A percentile compares a stretch with the other conserved stretches of the same genome.
Conservation (phyloP, 2,797 vertebrate species). For the Phrynocephalus forsythii region DNA sequence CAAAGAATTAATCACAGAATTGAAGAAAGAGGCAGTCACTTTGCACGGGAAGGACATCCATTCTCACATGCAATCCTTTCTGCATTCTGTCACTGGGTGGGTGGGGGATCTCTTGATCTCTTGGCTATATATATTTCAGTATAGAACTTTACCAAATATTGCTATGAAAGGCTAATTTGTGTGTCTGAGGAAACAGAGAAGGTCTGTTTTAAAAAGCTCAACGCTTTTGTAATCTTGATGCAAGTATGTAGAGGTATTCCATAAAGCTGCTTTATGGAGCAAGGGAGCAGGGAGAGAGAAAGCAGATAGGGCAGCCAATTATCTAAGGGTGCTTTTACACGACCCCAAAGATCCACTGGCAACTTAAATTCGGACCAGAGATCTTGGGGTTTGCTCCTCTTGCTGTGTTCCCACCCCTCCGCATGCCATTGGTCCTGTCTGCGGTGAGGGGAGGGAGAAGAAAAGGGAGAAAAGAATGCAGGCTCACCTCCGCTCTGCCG, state of each 20-base stretch:
- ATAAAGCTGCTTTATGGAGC: neutral
- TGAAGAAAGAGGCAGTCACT: neutral
- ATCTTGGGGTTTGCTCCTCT: too few species aligned
- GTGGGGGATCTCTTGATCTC: neutral
- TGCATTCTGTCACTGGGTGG: neutral
- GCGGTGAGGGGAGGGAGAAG: too few species aligned
- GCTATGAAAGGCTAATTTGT: accelerated
- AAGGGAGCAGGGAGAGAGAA: neutral
- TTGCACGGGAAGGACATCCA: neutral
- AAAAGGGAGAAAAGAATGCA: too few species aligned
- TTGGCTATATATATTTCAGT: neutral
- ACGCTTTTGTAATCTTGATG: neutral
- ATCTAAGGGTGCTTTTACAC: too few species aligned
- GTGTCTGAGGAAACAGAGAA: neutral
- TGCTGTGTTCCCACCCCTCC: too few species aligned
- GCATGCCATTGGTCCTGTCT: too few species aligned
- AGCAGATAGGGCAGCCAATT: slow-evolving; percentile 5
- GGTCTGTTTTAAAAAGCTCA: neutral
- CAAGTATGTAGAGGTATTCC: neutral
- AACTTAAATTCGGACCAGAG: too few species aligned
- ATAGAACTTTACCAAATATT: neutral
- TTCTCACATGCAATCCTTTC: accelerated
- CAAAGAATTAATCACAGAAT: neutral
- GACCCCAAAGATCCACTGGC: too few species aligned
- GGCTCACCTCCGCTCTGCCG: too few species aligned